A percentile compares a stretch with the other conserved stretches of the same genome.
phyloP scores from a whole-genome alignment of 2,113 vertebrate genomes.

The Indicator maculatus region DNA sequence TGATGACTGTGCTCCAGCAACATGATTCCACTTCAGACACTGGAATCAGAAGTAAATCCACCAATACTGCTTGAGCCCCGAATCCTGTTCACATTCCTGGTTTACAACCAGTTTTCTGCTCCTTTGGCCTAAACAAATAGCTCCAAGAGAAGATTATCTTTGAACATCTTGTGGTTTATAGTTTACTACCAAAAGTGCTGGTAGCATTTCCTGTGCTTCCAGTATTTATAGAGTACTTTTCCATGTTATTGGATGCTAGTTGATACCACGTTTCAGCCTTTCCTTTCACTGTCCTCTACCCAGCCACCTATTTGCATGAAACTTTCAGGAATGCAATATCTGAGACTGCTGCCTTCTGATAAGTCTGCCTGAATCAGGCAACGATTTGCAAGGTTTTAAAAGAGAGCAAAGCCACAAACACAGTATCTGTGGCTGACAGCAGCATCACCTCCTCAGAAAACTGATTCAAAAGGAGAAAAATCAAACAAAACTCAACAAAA shows the following conservation, averaged over 20 bases:
- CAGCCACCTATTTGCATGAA: background rate
- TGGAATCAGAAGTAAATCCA: background rate
- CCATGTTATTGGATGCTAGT: background rate
- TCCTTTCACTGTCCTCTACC: background rate
- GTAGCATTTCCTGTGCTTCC: background rate
- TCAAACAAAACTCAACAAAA: background rate
- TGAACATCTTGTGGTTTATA: background rate
- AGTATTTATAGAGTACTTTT: background rate
- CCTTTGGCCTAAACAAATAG: background rate
- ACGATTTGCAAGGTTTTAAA: background rate
- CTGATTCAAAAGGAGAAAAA: background rate
- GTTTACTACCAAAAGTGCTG: background rate
- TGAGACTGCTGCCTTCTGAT: background rate
- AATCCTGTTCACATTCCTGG: background rate
- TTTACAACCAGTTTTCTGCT: background rate
- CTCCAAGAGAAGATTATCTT: background rate
- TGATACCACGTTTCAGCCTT: background rate
- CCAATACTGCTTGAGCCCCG: background rate
- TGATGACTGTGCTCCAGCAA: background rate
- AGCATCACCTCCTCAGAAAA: background rate
- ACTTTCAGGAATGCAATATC: background rate
- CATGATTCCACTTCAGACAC: background rate
- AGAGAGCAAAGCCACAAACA: background rate
- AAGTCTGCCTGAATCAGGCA: background rate
- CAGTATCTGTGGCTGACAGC: background rate